These are phyloP conservation scores for Congeria kusceri DNA, from an alignment of 2,888 invertebrate genomes.

Conservation along the genomic window DNA sequence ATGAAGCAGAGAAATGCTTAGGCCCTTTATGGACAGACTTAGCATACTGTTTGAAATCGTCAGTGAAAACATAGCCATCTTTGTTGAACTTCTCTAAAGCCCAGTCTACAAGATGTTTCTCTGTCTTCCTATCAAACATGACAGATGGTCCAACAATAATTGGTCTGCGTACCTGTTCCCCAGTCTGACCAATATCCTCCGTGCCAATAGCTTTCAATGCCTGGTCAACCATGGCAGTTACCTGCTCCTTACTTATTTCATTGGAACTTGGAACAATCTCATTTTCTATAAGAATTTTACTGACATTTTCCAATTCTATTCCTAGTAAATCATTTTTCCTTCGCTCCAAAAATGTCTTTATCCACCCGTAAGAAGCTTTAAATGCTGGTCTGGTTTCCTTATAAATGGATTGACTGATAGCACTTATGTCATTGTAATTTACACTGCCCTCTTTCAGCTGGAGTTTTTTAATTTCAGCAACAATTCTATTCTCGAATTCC, in stretches of 20 bases:
- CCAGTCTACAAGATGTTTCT: constrained; percentile 56
- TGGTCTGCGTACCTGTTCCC: constrained; percentile 28
- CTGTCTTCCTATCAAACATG: constrained; percentile 58
- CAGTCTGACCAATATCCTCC: neutral
- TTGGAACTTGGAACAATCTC: neutral
- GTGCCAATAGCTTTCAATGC: constrained; percentile 46
- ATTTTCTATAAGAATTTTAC: constrained; percentile 49
- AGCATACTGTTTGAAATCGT: constrained; percentile 63
- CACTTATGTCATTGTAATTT: constrained; percentile 58
- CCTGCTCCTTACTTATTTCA: constrained; percentile 1
- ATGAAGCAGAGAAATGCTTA: constrained; percentile 56
- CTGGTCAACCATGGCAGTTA: constrained; percentile 48
- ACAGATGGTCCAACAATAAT: constrained; percentile 54
- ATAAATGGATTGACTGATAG: constrained; percentile 53
- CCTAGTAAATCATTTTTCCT: constrained; percentile 44
- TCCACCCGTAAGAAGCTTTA: constrained; percentile 60
- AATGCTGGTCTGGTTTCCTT: constrained; percentile 60
- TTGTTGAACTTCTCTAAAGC: constrained; percentile 39
- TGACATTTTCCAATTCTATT: constrained; percentile 61
- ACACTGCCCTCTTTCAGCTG: constrained; percentile 59
- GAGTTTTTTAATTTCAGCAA: constrained; percentile 42
- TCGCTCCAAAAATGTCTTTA: constrained; percentile 50
- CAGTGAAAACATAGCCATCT: constrained; percentile 61
- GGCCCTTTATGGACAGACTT: constrained; percentile 55
- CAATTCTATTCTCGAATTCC: constrained; percentile 48